Conservation (phyloP, 2,797 vertebrate genomes). For the Semaprochilodus insignis region DNA sequence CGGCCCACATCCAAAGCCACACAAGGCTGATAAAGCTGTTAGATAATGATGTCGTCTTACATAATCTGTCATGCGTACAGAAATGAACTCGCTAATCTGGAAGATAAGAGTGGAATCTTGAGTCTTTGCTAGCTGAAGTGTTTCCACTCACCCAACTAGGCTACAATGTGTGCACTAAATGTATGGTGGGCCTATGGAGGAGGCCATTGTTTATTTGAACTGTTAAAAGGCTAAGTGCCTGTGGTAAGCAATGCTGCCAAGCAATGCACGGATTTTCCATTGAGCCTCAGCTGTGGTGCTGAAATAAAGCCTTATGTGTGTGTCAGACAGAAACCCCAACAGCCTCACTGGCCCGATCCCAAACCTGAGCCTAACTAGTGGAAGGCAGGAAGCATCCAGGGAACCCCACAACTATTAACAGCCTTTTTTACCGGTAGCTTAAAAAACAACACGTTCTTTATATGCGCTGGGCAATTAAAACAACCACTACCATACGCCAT, state of each 20-base stretch:
- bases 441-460: conserved; percentile 68
- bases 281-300: conserved; percentile 46
- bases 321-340: conserved; percentile 45
- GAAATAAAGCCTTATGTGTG: conserved; percentile 54
- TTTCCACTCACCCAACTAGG: not conserved
- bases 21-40: not conserved
- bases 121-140: not conserved
- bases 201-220: conserved; percentile 47
- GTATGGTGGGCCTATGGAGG: conserved; percentile 28
- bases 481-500: conserved; percentile 68
- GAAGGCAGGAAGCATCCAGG: conserved; percentile 66
- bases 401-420: conserved; percentile 68
- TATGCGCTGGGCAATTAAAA: conserved; percentile 68
- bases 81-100: not conserved
- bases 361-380: conserved; percentile 49
- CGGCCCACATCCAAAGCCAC: not conserved
- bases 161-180: conserved; percentile 31
- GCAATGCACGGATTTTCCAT: conserved; percentile 59
- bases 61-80: not conserved
- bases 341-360: conserved; percentile 43
- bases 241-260: conserved; percentile 53
- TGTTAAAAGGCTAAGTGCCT: conserved; percentile 54
- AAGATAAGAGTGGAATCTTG: conserved; percentile 6
- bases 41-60: not conserved
- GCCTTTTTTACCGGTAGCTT: conserved; percentile 64